Base-by-base conservation (phyloP, 2,888 invertebrate genomes). In the Hyppa rectilinea region DNA sequence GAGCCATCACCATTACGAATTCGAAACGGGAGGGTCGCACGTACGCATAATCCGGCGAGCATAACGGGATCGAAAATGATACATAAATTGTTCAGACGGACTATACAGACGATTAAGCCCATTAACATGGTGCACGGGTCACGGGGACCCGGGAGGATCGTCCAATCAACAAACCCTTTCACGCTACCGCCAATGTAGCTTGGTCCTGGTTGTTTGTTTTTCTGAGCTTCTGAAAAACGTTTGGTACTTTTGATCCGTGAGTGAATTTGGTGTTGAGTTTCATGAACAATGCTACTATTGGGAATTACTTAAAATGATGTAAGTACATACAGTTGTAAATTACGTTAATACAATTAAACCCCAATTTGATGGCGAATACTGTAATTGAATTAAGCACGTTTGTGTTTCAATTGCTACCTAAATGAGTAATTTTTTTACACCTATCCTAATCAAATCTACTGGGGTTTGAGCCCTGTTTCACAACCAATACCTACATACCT, bases 1-100 rank as follows among this genome's bases (percentile, higher is more conserved):
- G 77, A 79, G 80, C 88, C 90, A 93, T 91, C 91, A 90, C 88
- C 91, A 92, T 94, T 90, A 91, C 87, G 85, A 87, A 88, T 90
- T 89, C 86, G 84, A 82, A 88, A 87, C 87, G 89, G 82, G 87
- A 88, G 91, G 93, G 91, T 88, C 87, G 88, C 88, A 88, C 87
- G 87, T 86, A 87, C 90, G 88, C 89, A 92, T 95, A 94, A 95
- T 95, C 95, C 95, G 73, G 88, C 90, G 89, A 89, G 92, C 93
- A 92, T 95, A 95, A 95, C 93, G 92, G 94, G 94, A 96, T 95
- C 95, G 94, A 95, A 95, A 95, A 96, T 95, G 95, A 95, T 95
- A 95, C 96, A 95, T 96, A 96, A 96, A 95, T 95, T 93, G 93
- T 88, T 87, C 87, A 91, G 92, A 93, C 90, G 93, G 93, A 95